phyloP scores from a whole-genome alignment of 2,888 invertebrate species.

The Athripsodes cinereus region DNA sequence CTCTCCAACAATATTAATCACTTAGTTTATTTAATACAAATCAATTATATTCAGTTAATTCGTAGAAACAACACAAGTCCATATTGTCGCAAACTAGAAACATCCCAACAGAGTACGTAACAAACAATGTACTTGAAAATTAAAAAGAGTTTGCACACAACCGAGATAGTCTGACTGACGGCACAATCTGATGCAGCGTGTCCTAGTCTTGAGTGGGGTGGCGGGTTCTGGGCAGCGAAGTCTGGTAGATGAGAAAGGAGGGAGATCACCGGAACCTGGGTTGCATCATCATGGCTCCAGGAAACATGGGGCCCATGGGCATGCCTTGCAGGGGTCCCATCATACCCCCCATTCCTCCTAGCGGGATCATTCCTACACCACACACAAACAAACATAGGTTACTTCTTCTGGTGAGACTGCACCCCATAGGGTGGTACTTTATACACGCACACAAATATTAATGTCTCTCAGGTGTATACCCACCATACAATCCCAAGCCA shows the following conservation, averaged over 20 bases:
- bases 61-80: no score
- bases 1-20: no score
- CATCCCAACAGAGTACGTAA: no score
- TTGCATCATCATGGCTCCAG: constrained; percentile 57
- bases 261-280: constrained; percentile 82
- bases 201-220: neutral
- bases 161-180: no score
- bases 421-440: neutral
- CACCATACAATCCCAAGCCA: neutral
- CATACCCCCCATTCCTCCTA: constrained; percentile 25
- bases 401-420: neutral
- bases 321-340: constrained; percentile 23
- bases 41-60: neutral
- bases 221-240: constrained; percentile 22
- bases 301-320: constrained; percentile 21
- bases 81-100: no score
- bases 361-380: constrained; percentile 26
- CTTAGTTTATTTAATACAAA: neutral
- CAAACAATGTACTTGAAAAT: no score
- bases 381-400: constrained; percentile 11
- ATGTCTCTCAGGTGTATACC: neutral
- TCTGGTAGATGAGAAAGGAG: constrained; percentile 41
- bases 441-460: neutral
- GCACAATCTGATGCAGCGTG: neutral
- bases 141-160: no score